Evolutionary conservation across 2,113 vertebrate species (phyloP).

Genomic region (Craseonycteris thonglongyai): DNA sequence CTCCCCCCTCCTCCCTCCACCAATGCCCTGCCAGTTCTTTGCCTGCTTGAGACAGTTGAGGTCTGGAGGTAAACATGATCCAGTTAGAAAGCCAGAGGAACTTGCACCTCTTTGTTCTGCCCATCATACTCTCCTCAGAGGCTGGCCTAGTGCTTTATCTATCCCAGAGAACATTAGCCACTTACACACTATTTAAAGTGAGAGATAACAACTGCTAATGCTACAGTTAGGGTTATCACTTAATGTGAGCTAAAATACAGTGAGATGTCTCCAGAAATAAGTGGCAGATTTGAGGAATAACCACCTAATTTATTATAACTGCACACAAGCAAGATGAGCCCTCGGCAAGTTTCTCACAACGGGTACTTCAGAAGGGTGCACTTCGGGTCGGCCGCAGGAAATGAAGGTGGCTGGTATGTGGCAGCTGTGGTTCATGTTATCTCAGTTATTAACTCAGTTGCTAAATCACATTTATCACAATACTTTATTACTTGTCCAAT

Average conservation of each 20-base stretch:
- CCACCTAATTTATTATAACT: conserved; percentile 26
- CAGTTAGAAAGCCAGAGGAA: not conserved
- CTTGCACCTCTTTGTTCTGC: conserved; percentile 29
- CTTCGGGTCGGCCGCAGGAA: not conserved
- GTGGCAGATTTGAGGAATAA: conserved; percentile 28
- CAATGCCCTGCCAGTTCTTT: conserved; percentile 39
- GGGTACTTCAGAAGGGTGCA: not conserved
- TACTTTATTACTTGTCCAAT: not conserved
- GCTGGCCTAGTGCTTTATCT: not conserved
- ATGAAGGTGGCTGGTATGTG: not conserved
- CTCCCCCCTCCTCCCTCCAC: too few relatives aligned
- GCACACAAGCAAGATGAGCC: not conserved
- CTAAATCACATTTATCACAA: not conserved
- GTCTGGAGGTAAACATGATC: conserved; percentile 20
- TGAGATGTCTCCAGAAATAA: conserved; percentile 41
- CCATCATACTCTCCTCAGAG: conserved; percentile 10
- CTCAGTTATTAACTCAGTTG: not conserved
- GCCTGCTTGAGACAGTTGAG: conserved; percentile 12
- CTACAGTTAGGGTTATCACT: conserved; percentile 33
- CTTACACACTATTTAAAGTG: not conserved
- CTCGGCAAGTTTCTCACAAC: not conserved
- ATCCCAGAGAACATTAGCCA: not conserved
- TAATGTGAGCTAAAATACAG: conserved; percentile 46
- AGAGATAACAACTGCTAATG: conserved; percentile 46
- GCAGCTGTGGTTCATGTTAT: not conserved